Conservation (phyloP, 2,888 invertebrate species). For the Cheilosia pagana region DNA sequence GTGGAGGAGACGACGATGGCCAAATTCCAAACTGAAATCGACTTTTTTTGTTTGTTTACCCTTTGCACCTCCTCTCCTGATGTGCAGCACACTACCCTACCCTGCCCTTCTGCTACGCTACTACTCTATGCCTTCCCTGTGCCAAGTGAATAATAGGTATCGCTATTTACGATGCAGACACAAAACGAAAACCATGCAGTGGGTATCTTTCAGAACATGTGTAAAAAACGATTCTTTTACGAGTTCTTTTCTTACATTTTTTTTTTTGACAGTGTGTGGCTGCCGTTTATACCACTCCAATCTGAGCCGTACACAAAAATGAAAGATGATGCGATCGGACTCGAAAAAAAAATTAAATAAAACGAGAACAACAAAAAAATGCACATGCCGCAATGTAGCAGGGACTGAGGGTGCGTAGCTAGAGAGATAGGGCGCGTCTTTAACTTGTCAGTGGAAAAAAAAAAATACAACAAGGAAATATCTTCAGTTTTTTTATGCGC, state of each 20-base stretch:
- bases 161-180: slow-evolving; percentile 73
- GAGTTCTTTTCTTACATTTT: slow-evolving; percentile 21
- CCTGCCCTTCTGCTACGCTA: slow-evolving; percentile 19
- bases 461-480: slow-evolving; percentile 6
- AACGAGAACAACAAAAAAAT: slow-evolving; percentile 44
- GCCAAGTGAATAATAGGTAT: slow-evolving; percentile 74
- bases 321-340: slow-evolving; percentile 72
- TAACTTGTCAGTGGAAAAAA: slow-evolving; percentile 55
- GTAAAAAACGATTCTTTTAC: slow-evolving; percentile 71
- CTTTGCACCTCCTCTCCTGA: slow-evolving; percentile 30
- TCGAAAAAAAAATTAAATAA: slow-evolving; percentile 37
- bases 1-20: slow-evolving; percentile 60
- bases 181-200: slow-evolving; percentile 71
- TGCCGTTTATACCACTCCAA: slow-evolving; percentile 69
- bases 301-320: slow-evolving; percentile 56
- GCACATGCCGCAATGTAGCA: slow-evolving; percentile 54
- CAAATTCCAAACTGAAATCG: slow-evolving; percentile 72
- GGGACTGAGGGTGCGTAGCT: slow-evolving; percentile 67
- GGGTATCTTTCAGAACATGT: slow-evolving; percentile 72
- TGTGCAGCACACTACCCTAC: slow-evolving; percentile 27
- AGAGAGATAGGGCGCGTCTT: slow-evolving; percentile 72
- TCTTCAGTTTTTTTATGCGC: slow-evolving; percentile 11
- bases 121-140: slow-evolving; percentile 53
- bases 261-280: slow-evolving; percentile 68
- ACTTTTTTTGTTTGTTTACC: slow-evolving; percentile 71